Percentiles rank a stretch among this genome's conserved stretches.
These are phyloP conservation scores for Nebria salina DNA, from an alignment of 2,888 invertebrate species.

Conservation along the genomic window DNA sequence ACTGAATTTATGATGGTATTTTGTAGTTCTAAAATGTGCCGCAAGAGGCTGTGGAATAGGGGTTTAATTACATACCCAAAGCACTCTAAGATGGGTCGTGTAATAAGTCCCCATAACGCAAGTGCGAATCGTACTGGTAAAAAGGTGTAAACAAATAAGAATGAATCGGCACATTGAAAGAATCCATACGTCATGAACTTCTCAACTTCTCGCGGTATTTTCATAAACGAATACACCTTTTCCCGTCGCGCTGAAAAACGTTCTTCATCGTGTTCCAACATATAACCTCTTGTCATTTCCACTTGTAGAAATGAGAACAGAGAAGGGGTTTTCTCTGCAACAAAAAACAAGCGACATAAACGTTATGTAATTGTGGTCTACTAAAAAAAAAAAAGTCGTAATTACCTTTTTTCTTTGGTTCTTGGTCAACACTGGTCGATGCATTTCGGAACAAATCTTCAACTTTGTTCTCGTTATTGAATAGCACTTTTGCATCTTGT, in stretches of 20 bases:
- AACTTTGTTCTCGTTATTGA: slow-evolving; percentile 58
- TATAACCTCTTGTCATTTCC: slow-evolving; percentile 92
- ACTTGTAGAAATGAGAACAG: slow-evolving; percentile 79
- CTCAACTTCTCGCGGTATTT: slow-evolving; percentile 91
- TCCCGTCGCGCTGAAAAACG: slow-evolving; percentile 93
- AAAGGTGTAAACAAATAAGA: slow-evolving; percentile 97
- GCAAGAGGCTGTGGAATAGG: not conserved
- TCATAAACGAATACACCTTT: slow-evolving; percentile 96
- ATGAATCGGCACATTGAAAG: slow-evolving; percentile 96
- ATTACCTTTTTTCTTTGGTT: slow-evolving; percentile 54
- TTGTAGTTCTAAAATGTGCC: not conserved
- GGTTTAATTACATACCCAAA: slow-evolving; percentile 68
- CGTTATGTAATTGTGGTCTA: not conserved
- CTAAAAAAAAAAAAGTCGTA: not conserved
- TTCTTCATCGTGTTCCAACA: slow-evolving; percentile 94
- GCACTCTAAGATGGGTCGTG: slow-evolving; percentile 77
- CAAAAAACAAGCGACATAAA: slow-evolving; percentile 8
- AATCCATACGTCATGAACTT: slow-evolving; percentile 94
- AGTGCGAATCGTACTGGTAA: slow-evolving; percentile 91
- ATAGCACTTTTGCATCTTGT: slow-evolving; percentile 61
- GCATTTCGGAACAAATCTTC: slow-evolving; percentile 58
- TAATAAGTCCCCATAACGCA: slow-evolving; percentile 83
- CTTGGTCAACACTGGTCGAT: slow-evolving; percentile 52
- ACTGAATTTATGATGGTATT: too few species aligned
- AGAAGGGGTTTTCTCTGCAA: slow-evolving; percentile 59